Evolutionary conservation across 2,113 vertebrate species (phyloP), one percentile per base, ranked within the genome.

Genomic region (Mobula birostris): DNA sequence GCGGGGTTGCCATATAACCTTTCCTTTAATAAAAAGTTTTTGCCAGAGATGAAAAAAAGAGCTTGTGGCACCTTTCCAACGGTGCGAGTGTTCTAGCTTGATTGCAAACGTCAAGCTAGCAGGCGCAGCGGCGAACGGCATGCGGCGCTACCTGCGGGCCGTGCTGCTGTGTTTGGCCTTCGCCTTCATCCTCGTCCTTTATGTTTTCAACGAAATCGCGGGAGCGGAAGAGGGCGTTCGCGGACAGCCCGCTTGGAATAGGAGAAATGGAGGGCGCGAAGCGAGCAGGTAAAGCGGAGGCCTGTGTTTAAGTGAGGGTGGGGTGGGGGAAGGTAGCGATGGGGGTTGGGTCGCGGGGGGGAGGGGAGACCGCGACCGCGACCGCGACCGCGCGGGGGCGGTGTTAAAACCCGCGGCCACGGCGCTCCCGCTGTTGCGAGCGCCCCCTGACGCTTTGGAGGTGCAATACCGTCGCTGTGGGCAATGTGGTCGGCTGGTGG

Each of bases 191-290:
- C 1, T 70, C 88, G 19, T 92, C 66, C n/a, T 92, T 2, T 92
- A 92, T 15, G 88, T 92, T 29, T 92, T 92, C n/a, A 68, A 92
- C 61, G 63, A 92, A 56, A 92, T 72, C n/a, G 88, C 88, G n/a
- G 32, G 36, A 17, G 88, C n/a, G 7, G 29, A 70, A 32, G 63
- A 92, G 36, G 88, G n/a, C 36, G 66, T 4, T 21, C 61, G 63
- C 9, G 88, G 66, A 15, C 14, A n/a, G 15, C 2, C 88, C 7
- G 2, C 61, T 40, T 29, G 14, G 63, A 6, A 17, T 19, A 14
- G 63, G n/a, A 40, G n/a, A 72, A 63, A 21, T 3, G 63, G 61
- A 24, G 66, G 7, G 0, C 63, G 63, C 14, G 66, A 8, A 1
- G 32, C 1, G 15, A 36, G 9, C 66, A 92, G 88, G 88, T 88